These are phyloP conservation scores for Oxyruncus cristatus DNA, from an alignment of 2,113 vertebrate species.

Conservation along the genomic window DNA sequence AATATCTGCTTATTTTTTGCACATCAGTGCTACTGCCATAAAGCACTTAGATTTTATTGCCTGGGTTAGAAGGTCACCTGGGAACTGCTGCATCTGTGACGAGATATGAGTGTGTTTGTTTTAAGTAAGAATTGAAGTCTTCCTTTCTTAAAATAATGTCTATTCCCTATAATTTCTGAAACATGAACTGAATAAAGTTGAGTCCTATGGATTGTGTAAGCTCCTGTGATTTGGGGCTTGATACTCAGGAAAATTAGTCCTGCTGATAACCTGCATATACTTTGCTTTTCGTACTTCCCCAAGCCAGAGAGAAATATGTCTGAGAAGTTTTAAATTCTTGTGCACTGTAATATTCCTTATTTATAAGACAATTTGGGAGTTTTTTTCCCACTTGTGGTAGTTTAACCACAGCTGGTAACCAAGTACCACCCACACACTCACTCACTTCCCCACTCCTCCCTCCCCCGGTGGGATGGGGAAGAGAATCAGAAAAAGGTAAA, in stretches of 20 bases:
- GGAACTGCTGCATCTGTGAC: neutral
- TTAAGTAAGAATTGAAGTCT: neutral
- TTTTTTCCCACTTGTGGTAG: neutral
- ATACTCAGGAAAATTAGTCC: neutral
- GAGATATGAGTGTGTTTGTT: neutral
- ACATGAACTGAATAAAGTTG: neutral
- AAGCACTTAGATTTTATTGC: neutral
- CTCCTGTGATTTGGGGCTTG: neutral
- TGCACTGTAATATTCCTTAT: neutral
- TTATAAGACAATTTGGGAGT: neutral
- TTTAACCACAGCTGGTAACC: neutral
- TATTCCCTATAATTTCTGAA: neutral
- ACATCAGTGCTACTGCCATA: neutral
- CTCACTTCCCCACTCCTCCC: neutral
- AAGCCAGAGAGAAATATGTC: neutral
- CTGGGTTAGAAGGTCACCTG: neutral
- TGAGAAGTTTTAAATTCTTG: neutral
- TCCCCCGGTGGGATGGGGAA: neutral
- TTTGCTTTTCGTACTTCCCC: neutral
- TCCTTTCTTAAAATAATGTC: neutral
- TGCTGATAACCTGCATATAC: neutral
- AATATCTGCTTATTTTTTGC: neutral
- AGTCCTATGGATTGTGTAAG: neutral
- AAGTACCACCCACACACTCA: neutral
- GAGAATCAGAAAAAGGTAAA: neutral